Conservation (phyloP, 2,888 invertebrate species). For the Rhingia campestris region DNA sequence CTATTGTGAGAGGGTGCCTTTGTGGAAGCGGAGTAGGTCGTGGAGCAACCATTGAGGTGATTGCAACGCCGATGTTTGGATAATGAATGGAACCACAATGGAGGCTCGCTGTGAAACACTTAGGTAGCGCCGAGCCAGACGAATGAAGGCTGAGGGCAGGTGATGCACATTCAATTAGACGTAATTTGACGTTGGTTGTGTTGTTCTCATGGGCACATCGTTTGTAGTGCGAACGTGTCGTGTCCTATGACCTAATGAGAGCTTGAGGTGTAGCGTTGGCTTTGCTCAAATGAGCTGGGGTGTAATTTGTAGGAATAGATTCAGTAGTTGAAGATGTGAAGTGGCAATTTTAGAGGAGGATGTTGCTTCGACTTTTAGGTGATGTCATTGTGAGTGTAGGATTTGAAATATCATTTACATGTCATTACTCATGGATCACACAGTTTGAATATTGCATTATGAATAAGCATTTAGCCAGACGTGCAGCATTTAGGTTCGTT, state of each 20-base stretch:
- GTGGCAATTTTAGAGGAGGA: no score
- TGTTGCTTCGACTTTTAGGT: no score
- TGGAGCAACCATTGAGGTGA: conserved; percentile 43
- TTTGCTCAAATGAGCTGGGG: no score
- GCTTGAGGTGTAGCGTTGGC: background rate
- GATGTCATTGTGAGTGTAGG: no score
- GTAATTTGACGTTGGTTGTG: conserved; percentile 38
- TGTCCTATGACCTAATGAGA: background rate
- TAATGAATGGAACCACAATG: conserved; percentile 59
- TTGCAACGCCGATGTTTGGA: conserved; percentile 33
- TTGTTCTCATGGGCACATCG: background rate
- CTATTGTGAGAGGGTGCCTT: conserved; percentile 50
- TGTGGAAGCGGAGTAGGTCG: conserved; percentile 48
- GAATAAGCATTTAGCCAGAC: no score
- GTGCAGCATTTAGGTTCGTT: no score
- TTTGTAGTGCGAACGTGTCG: background rate
- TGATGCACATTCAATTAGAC: conserved; percentile 64
- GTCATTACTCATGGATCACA: no score
- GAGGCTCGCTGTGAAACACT: conserved; percentile 46
- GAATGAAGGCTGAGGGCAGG: conserved; percentile 33
- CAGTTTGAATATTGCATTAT: no score
- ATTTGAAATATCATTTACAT: no score
- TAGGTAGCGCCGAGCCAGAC: conserved; percentile 34
- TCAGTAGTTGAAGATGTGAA: no score
- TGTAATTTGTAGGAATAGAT: no score